Percentiles rank a stretch among this genome's conserved stretches.
Conservation (phyloP, 2,797 vertebrate species). For the Knipowitschia caucasica region DNA sequence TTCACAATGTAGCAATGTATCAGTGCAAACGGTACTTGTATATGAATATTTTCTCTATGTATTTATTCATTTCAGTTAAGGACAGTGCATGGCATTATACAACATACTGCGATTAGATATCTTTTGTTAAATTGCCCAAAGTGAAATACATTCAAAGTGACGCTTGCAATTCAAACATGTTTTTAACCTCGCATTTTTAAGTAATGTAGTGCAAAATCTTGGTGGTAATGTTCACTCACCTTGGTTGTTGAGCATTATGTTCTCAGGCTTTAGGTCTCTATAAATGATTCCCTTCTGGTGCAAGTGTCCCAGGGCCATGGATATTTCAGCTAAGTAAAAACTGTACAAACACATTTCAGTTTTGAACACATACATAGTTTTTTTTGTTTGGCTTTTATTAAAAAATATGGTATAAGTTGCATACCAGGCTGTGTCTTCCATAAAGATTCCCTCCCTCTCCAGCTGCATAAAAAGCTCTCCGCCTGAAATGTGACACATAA, state of each 20-base stretch:
- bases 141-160: background rate
- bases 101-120: too few relatives aligned
- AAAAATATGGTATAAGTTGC: slow-evolving; percentile 24
- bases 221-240: slow-evolving; percentile 64
- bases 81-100: too few relatives aligned
- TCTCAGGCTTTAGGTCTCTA: slow-evolving; percentile 98
- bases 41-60: too few relatives aligned
- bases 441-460: slow-evolving; percentile 98
- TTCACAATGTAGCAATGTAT: too few relatives aligned
- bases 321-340: slow-evolving; percentile 99
- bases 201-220: background rate
- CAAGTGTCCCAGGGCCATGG: slow-evolving; percentile 97
- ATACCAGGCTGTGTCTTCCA: slow-evolving; percentile 99
- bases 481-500: slow-evolving; percentile 69
- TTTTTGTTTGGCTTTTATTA: too few relatives aligned
- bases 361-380: background rate
- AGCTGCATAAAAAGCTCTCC: slow-evolving; percentile 99
- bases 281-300: slow-evolving; percentile 99
- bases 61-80: too few relatives aligned
- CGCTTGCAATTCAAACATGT: too few relatives aligned
- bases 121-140: too few relatives aligned
- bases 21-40: too few relatives aligned
- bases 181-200: too few relatives aligned
- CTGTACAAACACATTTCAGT: slow-evolving; percentile 62
- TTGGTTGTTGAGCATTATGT: slow-evolving; percentile 99